These are phyloP conservation scores for Tapirus indicus DNA, from an alignment of 2,797 vertebrate species.

Conservation along the genomic window DNA sequence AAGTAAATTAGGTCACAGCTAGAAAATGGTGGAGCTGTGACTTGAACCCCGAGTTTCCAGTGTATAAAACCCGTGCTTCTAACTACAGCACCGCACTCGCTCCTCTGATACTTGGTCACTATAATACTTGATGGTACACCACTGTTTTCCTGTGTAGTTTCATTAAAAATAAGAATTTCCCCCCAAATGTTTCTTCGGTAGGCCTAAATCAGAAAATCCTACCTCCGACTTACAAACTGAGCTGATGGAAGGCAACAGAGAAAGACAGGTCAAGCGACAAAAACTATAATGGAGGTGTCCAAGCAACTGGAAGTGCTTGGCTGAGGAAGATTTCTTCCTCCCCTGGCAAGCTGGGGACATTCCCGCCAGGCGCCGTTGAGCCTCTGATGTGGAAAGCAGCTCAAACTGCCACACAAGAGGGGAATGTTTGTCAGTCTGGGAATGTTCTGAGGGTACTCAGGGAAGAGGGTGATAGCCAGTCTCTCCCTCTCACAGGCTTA, in stretches of 20 bases:
- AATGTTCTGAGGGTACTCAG: neutral
- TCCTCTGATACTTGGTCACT: neutral
- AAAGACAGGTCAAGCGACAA: neutral
- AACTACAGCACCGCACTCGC: neutral
- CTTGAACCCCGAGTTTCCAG: neutral
- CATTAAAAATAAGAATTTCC: conserved; percentile 5
- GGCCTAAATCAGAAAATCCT: conserved; percentile 33
- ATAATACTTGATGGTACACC: neutral
- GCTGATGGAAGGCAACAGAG: neutral
- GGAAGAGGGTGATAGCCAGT: neutral
- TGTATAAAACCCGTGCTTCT: neutral
- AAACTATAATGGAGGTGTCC: neutral
- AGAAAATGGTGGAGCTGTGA: neutral
- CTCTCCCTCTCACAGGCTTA: neutral
- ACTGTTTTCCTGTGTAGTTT: neutral
- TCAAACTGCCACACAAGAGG: conserved; percentile 16
- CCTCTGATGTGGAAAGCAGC: conserved; percentile 34
- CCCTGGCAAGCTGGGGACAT: conserved; percentile 20
- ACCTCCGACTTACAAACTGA: neutral
- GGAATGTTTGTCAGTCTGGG: neutral
- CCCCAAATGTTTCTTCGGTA: neutral
- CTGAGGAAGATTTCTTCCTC: neutral
- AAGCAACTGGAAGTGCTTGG: neutral
- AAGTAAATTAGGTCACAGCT: neutral
- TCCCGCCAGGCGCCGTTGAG: neutral